Base-by-base conservation (phyloP, 2,113 vertebrate species). In the Sarotherodon lohbergeri region DNA sequence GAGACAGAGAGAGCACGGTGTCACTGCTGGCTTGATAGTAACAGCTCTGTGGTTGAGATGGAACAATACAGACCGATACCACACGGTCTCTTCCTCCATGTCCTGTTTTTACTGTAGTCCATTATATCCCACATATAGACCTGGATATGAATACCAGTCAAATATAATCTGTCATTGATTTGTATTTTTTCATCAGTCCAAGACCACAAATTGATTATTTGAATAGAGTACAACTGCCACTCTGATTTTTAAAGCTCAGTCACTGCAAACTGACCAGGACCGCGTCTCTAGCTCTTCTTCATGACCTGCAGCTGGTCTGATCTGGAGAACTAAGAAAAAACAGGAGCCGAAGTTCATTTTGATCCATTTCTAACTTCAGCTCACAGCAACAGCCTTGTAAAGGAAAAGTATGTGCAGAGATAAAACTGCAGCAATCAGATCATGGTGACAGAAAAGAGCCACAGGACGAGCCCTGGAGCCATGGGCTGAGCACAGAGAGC, bases 141-240 rank as follows among this genome's bases (percentile, higher is more conserved):
- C 43, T 24, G 0, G 36, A 71, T 71, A 3, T 71, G n/a, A 66
- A 39, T 22, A 5, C 1, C 7, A 41, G n/a, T 24, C n/a, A 43
- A 16, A 71, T 71, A 43, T 43, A 71, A 71, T 43, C 66, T 71
- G n/a, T 43, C 7, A 16, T 39, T 43, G 39, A 41, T 48, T 48
- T 16, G 12, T 39, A 7, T 0, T 5, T 43, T 43, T 24, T 0
- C n/a, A 24, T 43, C 39, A 41, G n/a, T 41, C 63, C 7, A 4
- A 68, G 63, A 9, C 66, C 34, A 41, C 34, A 41, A 22, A 68
- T 22, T 41, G 63, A 68, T 68, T 41, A 68, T 41, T 14, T 68
- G 34, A 41, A 39, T 14, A 41, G 36, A 5, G 56, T 29, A 14
- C 7, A 68, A 24, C 7, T 41, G 36, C n/a, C 63, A 68, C 63